Evolutionary conservation across 2,888 invertebrate genomes (phyloP).

Genomic region (Campoletis raptor): DNA sequence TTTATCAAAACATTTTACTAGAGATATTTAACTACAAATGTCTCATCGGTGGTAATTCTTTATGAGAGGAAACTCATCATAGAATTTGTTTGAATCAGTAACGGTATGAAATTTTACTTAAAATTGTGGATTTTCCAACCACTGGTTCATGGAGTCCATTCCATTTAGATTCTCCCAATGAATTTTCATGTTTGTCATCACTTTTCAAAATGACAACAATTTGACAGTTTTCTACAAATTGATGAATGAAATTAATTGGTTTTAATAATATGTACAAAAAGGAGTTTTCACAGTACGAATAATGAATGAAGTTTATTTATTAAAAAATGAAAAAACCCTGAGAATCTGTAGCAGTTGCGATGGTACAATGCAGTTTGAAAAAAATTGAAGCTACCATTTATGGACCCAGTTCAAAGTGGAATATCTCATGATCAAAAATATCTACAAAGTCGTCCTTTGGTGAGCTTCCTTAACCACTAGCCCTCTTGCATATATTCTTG

Average conservation of each 20-base stretch:
- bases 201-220: no score
- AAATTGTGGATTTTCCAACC: no score
- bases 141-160: no score
- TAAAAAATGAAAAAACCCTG: neutral
- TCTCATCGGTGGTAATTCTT: neutral
- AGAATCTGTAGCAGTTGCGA: no score
- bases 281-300: no score
- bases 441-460: neutral
- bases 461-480: neutral
- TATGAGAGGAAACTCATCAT: neutral
- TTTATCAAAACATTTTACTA: neutral
- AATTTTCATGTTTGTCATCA: no score
- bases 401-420: neutral
- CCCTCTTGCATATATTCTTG: slow-evolving; percentile 7
- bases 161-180: no score
- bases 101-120: no score
- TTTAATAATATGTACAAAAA: neutral
- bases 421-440: neutral
- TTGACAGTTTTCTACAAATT: no score
- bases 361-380: no score
- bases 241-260: neutral
- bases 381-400: neutral
- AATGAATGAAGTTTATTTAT: no score
- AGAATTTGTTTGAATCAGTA: no score
- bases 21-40: neutral